Base-by-base conservation (phyloP, 35 echinoderm and acorn worm genomes). In the Holothuria glaberrima region DNA sequence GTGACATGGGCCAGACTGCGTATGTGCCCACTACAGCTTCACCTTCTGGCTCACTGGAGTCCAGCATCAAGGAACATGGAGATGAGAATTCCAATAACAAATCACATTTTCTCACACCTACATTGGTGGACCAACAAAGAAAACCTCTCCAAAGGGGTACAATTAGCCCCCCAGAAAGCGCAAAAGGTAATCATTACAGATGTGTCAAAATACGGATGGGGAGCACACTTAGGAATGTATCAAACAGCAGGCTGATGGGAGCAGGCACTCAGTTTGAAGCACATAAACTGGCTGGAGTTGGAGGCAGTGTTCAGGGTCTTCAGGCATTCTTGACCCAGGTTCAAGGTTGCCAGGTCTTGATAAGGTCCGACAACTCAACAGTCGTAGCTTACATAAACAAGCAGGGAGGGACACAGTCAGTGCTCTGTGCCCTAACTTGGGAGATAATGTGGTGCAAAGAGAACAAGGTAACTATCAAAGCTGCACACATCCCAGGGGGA, bases 371-470 rank as follows among this genome's bases (percentile, higher is more conserved):
- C 68, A 79, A 76, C 59, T 20, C 62, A 18, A 86, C 82, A 12
- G 54, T 75, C 19, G 90, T 92, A 18, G 18, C 90, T 26, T 92
- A 92, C 62, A 92, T 92, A 22, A 92, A 92, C 31, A 25, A 56
- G 9, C 57, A 88, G 33, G 85, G 58, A 68, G 89, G 74, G 26
- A 89, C 73, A 22, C n/a, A 24, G 4, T 75, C 71, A 21, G 16
- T 3, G 10, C 88, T 31, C 6, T 68, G 44, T n/a, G 24, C 26
- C 67, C 76, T 21, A 24, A 80, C 76, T 7, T 50, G 13, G 31
- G 14, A 50, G 0, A 19, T 62, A 16, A 48, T 24, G 13, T 62
- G 52, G 82, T 59, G 24, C 52, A 44, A 4, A 14, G 17, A 50
- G 16, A 33, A 60, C 19, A 19, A 12, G 31, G 17, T 75, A 26